Base-by-base conservation (phyloP, 2,888 invertebrate genomes). In the Labia minor region DNA sequence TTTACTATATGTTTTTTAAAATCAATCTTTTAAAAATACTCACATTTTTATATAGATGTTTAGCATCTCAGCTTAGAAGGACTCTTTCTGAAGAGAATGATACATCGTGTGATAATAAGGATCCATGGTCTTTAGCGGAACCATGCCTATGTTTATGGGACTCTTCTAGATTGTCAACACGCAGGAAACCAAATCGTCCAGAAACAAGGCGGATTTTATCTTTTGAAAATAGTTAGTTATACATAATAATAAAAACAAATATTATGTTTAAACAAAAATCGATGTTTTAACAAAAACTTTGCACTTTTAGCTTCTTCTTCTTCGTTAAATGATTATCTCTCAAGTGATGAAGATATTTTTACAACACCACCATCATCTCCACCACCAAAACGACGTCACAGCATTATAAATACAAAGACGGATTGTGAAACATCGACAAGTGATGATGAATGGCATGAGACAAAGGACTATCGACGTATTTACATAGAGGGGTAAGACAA, bases 111-210 rank as follows among this genome's bases (percentile, higher is more conserved):
- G 49, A 49, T 14, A 49, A 49, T 49, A 14, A 49, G 3, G 49
- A 49, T 14, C 49, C 49, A 4, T 88, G 88, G 88, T 77, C 78
- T 19, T 77, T 74, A 64, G 79, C 85, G 19, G 76, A 78, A 0
- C 80, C 81, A 33, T 89, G 88, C 71, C 72, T 78, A n/a, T 88
- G 88, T 73, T 80, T 82, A 6, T 87, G 85, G 83, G 83, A 82
- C 74, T 74, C 82, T 10, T 16, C 49, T 10, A 4, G 49, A 49
- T 8, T 49, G 49, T 49, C 49, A 10, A 10, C 4, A 10, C 49
- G 49, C 2, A 4, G 49, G 16, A 49, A 49, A 49, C 14, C 49
- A 3, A 10, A 4, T 16, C 49, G 49, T 3, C n/a, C 49, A 3
- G 49, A 49, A 49, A 49, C 49, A 8, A 4, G 49, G 3, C 49